Evolutionary conservation across 2,113 vertebrate genomes (phyloP), one percentile per base, ranked within the genome.

Genomic region (Lepus timidus): DNA sequence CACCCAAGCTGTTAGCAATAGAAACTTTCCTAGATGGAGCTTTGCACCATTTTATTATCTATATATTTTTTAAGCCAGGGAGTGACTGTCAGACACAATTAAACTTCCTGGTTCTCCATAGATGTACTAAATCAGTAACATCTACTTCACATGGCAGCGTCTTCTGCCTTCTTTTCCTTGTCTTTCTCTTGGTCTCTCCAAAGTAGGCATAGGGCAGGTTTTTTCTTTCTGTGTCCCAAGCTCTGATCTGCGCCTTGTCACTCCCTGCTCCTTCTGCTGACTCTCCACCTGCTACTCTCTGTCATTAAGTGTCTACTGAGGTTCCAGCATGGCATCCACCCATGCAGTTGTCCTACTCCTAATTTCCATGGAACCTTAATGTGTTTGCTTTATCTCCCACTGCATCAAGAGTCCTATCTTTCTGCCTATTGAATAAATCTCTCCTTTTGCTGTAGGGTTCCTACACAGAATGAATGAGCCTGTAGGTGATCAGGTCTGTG

Each of bases 31-130:
- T 85, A 76, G 49, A 39, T 22, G 36, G 23, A 80, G 17, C 4
- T 58, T 12, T 33, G 62, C 80, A 49, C 6, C 39, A 67, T 39
- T 79, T 25, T 62, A 49, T 44, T 52, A 78, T 71, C 29, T 62
- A 67, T 62, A 9, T 6, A 25, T 55, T 12, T 23, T 95, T 68
- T 9, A 36, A 52, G 25, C 29, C 11, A 19, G 6, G 2, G 3
- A 68, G 23, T 76, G 3, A 6, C 14, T 11, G 23, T 10, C 3
- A 51, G n/a, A 13, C 0, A 6, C 27, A 19, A 3, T 2, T n/a
- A 36, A 49, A 76, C 0, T 36, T 65, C 68, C n/a, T 6, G 73
- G 19, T 85, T 80, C 85, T 13, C 27, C 22, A 7, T 33, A 5
- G n/a, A n/a, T 17, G 3, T 79, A 2, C 27, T 6, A 33, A 7